A percentile compares a stretch with the other conserved stretches of the same genome.
Conservation (phyloP, 2,797 vertebrate species). For the Helarctos malayanus region DNA sequence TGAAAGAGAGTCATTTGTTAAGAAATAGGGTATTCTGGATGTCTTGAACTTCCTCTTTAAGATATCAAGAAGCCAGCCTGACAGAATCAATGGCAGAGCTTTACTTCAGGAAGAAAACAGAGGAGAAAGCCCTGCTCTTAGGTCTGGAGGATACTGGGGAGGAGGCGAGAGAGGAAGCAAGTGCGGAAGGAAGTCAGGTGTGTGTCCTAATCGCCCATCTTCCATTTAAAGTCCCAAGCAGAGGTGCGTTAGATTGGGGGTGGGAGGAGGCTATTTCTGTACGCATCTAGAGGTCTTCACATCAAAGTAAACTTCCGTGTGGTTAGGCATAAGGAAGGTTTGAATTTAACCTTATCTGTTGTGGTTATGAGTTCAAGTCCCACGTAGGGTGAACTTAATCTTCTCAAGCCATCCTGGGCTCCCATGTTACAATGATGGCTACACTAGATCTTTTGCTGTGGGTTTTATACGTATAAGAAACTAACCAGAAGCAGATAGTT, state of each 20-base stretch:
- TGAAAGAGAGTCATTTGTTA: background rate
- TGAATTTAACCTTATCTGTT: background rate
- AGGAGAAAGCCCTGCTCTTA: background rate
- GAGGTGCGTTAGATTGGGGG: too few relatives aligned
- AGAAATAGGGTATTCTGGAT: background rate
- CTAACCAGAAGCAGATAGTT: background rate
- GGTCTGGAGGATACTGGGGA: background rate
- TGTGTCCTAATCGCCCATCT: background rate
- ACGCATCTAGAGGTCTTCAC: background rate
- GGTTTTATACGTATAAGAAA: conserved; percentile 33
- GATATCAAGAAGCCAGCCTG: background rate
- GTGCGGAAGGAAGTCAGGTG: background rate
- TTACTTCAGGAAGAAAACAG: background rate
- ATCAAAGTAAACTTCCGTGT: background rate
- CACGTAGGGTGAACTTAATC: background rate
- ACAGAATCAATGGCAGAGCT: background rate
- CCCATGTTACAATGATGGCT: background rate
- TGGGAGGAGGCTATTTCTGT: background rate
- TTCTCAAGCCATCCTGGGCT: background rate
- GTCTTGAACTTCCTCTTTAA: background rate
- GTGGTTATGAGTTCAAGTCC: background rate
- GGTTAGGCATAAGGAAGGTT: background rate
- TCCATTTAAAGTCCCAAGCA: background rate
- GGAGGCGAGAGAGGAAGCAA: background rate
- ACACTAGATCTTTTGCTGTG: background rate